Evolutionary conservation across 2,888 invertebrate genomes (phyloP).

Genomic region (Eristalis intricaria): DNA sequence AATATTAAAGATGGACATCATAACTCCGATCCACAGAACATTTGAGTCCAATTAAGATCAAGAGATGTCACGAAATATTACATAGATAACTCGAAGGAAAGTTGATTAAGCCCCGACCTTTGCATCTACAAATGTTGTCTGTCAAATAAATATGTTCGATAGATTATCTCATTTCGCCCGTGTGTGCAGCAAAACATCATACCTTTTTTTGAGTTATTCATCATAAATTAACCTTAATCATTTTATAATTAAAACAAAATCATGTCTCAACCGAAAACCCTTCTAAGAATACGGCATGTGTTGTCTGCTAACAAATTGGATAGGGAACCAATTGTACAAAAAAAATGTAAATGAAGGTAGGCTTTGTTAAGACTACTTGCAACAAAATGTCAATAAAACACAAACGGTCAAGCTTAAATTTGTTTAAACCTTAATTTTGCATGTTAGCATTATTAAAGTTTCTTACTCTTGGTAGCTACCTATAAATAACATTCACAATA

Average conservation of each 20-base stretch:
- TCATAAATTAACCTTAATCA: no score
- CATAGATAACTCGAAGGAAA: not conserved
- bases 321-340: not conserved
- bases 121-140: not conserved
- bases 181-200: not conserved
- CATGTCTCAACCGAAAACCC: conserved; percentile 25
- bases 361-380: conserved; percentile 5
- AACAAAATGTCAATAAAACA: conserved; percentile 4
- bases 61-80: not conserved
- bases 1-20: not conserved
- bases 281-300: not conserved
- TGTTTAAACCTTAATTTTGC: conserved; percentile 42
- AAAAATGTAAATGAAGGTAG: not conserved
- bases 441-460: conserved; percentile 45
- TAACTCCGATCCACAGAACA: not conserved
- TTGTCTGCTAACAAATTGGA: not conserved
- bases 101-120: not conserved
- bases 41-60: not conserved
- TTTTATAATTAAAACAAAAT: not conserved
- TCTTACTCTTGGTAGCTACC: conserved; percentile 67
- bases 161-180: not conserved
- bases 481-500: conserved; percentile 67
- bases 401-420: not conserved
- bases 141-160: not conserved
- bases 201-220: no score